phyloP scores from a whole-genome alignment of 1,140 invertebrate genomes.

The Bicyclus anynana region DNA sequence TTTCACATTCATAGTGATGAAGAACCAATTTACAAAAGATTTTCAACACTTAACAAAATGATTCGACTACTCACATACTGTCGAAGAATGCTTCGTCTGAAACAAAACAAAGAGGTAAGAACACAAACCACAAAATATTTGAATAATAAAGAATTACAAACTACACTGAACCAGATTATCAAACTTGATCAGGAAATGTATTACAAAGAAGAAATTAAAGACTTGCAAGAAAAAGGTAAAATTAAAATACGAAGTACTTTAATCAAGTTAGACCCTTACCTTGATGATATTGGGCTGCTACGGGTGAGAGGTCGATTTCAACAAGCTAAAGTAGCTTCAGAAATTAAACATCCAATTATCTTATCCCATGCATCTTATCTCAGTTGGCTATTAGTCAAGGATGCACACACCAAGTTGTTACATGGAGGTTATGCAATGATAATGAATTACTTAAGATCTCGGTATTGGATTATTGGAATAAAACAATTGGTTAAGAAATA shows the following conservation, averaged over 20 bases:
- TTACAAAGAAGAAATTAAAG: conserved; percentile 21
- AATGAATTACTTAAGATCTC: conserved; percentile 8
- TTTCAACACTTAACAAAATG: conserved; percentile 25
- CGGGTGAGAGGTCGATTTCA: conserved; percentile 40
- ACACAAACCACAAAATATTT: conserved; percentile 11
- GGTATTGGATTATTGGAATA: conserved; percentile 20
- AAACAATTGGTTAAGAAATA: conserved; percentile 11
- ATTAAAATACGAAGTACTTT: conserved; percentile 26
- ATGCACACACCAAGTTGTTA: background rate
- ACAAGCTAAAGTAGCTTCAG: conserved; percentile 25
- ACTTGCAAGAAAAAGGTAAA: conserved; percentile 19
- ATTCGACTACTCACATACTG: conserved; percentile 31
- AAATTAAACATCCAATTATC: conserved; percentile 37
- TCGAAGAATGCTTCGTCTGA: conserved; percentile 23
- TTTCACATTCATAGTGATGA: conserved; percentile 12
- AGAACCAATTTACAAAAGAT: conserved; percentile 22
- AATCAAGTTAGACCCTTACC: conserved; percentile 30
- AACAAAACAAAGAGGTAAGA: background rate
- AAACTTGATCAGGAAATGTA: conserved; percentile 22
- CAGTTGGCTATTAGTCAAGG: background rate
- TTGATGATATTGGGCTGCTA: conserved; percentile 36
- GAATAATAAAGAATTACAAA: conserved; percentile 13
- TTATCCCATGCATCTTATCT: conserved; percentile 14
- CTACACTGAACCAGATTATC: conserved; percentile 13
- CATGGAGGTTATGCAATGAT: conserved; percentile 15